Conservation (phyloP, 2,888 invertebrate species). For the Zygaena filipendulae region DNA sequence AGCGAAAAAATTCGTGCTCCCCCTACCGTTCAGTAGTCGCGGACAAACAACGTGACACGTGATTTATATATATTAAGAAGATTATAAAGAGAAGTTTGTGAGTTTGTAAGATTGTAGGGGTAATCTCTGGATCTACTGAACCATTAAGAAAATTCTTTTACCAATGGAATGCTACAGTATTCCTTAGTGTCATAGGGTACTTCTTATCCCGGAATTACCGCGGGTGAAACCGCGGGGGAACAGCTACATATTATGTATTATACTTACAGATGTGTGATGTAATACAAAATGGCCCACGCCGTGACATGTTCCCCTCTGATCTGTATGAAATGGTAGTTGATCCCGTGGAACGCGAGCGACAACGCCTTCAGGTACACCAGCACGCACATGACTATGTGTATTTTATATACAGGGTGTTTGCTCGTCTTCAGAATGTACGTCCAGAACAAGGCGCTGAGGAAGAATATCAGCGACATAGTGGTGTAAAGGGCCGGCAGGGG, state of each 20-base stretch:
- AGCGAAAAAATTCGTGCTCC: too few relatives aligned
- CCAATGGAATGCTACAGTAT: too few relatives aligned
- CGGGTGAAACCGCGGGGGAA: too few relatives aligned
- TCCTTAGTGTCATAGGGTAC: too few relatives aligned
- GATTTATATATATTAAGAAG: too few relatives aligned
- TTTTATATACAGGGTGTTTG: slow-evolving; percentile 89
- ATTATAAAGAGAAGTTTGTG: too few relatives aligned
- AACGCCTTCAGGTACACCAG: slow-evolving; percentile 92
- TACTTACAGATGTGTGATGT: slow-evolving; percentile 95
- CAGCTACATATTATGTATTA: slow-evolving; percentile 1
- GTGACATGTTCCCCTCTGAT: slow-evolving; percentile 93
- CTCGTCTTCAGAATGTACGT: slow-evolving; percentile 86
- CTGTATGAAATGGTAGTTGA: slow-evolving; percentile 95
- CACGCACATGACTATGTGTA: slow-evolving; percentile 96
- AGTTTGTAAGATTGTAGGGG: too few relatives aligned
- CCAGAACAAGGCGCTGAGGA: slow-evolving; percentile 93
- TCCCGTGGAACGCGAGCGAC: slow-evolving; percentile 94
- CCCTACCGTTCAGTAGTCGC: too few relatives aligned
- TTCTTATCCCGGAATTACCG: too few relatives aligned
- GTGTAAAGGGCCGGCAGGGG: slow-evolving; percentile 93
- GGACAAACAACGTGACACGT: too few relatives aligned
- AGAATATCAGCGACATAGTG: slow-evolving; percentile 90
- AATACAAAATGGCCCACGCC: slow-evolving; percentile 97
- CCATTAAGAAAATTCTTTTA: too few relatives aligned
- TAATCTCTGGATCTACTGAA: too few relatives aligned